These are phyloP conservation scores for Carcinoscorpius rotundicauda DNA, from an alignment of 1,140 invertebrate species.

Conservation along the genomic window DNA sequence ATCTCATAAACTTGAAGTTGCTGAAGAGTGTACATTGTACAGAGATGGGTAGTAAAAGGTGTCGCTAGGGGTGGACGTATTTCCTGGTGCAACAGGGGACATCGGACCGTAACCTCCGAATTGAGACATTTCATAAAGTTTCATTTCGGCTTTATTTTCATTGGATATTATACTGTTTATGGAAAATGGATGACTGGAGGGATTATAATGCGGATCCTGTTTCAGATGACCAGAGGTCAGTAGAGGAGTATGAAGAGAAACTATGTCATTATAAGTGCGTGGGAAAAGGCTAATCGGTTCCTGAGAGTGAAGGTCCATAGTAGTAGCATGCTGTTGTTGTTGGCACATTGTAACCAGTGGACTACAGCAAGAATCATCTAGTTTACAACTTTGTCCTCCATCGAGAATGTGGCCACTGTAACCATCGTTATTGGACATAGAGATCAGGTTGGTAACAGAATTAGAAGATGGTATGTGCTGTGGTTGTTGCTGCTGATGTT, in stretches of 20 bases:
- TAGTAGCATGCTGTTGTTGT: neutral
- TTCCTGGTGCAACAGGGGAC: conserved; percentile 27
- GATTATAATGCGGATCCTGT: conserved; percentile 33
- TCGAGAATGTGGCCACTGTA: neutral
- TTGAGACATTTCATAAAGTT: conserved; percentile 44
- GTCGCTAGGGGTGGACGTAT: conserved; percentile 36
- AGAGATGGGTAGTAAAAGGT: conserved; percentile 25
- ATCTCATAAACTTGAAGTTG: too few species aligned
- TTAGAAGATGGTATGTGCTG: too few species aligned
- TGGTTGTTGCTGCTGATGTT: conserved; percentile 22
- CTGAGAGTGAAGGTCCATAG: neutral
- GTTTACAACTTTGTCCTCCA: neutral
- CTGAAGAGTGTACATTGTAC: too few species aligned
- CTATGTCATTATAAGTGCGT: too few species aligned
- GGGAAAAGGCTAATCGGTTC: neutral
- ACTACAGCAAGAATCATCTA: conserved; percentile 27
- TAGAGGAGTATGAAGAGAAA: conserved; percentile 21
- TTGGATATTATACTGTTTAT: conserved; percentile 65
- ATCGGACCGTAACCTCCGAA: conserved; percentile 31
- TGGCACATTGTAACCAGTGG: conserved; percentile 10
- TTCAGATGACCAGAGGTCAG: conserved; percentile 20
- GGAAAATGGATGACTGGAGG: conserved; percentile 71
- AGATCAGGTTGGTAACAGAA: conserved; percentile 29
- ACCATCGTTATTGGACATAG: neutral
- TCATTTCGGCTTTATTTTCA: conserved; percentile 53